Conservation (phyloP, 2,797 vertebrate genomes). For the Eidolon dupreanum region DNA sequence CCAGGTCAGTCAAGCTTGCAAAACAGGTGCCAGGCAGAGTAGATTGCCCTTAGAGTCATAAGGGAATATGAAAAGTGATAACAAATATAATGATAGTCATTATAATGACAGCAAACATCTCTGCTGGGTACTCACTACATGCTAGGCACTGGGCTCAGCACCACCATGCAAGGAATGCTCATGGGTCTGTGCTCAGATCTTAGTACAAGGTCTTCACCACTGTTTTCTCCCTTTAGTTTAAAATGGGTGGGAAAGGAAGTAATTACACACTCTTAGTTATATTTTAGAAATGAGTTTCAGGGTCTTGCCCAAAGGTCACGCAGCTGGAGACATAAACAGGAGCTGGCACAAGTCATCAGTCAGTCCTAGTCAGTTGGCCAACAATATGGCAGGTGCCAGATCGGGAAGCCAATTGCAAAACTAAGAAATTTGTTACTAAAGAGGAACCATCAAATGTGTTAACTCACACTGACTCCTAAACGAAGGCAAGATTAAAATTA, state of each 20-base stretch:
- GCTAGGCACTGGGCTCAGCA: background rate
- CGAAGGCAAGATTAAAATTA: background rate
- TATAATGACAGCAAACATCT: background rate
- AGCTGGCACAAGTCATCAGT: background rate
- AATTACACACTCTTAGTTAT: background rate
- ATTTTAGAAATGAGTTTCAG: background rate
- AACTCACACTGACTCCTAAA: background rate
- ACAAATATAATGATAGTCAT: background rate
- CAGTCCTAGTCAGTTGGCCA: background rate
- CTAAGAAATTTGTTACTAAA: background rate
- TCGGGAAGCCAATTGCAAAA: background rate
- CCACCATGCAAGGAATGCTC: background rate
- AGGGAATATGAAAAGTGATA: background rate
- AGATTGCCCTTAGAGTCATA: no score
- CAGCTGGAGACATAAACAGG: background rate
- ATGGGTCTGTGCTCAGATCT: background rate
- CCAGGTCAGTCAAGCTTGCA: background rate
- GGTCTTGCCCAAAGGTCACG: background rate
- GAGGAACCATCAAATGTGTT: background rate
- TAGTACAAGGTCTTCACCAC: background rate
- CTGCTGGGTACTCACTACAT: background rate
- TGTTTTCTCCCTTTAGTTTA: background rate
- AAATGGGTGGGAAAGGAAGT: background rate
- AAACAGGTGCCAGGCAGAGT: background rate
- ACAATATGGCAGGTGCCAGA: background rate